Percentiles rank a stretch among this genome's conserved stretches.
Conservation (phyloP, 2,797 vertebrate genomes). For the Mus caroli region DNA sequence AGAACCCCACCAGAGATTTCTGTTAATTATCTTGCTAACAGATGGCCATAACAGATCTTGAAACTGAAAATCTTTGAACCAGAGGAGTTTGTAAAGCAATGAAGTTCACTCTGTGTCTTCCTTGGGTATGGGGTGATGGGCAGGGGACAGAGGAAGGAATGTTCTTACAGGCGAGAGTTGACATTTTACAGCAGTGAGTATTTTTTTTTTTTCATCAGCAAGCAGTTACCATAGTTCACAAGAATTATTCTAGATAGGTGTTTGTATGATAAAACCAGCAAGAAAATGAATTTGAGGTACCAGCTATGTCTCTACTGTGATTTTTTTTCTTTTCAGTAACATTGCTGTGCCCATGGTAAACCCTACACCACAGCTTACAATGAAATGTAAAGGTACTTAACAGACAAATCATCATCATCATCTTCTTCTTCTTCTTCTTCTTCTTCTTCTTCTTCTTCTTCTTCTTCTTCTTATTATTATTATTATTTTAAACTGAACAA, state of each 20-base stretch:
- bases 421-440: no score
- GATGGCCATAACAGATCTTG: not conserved
- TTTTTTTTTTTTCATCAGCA: not conserved
- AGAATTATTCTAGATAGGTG: not conserved
- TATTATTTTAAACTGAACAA: not conserved
- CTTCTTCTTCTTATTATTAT: no score
- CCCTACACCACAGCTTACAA: not conserved
- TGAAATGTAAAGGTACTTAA: not conserved
- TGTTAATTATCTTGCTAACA: not conserved
- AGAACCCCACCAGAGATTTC: constrained; percentile 6
- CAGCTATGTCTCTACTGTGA: not conserved
- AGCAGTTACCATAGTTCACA: not conserved
- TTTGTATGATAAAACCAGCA: not conserved
- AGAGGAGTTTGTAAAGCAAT: constrained; percentile 6
- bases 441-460: no score
- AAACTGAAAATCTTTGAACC: constrained; percentile 41
- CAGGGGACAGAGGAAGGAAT: not conserved
- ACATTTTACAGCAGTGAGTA: not conserved
- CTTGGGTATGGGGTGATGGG: not conserved
- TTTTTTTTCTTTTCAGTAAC: constrained; percentile 31
- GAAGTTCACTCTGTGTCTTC: not conserved
- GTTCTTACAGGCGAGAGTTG: not conserved
- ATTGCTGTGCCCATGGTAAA: not conserved
- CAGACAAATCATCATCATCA: not conserved
- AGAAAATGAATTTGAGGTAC: not conserved